These are phyloP conservation scores for Brachionus rotundiformis DNA, from an alignment of 1,140 invertebrate species.

Conservation along the genomic window DNA sequence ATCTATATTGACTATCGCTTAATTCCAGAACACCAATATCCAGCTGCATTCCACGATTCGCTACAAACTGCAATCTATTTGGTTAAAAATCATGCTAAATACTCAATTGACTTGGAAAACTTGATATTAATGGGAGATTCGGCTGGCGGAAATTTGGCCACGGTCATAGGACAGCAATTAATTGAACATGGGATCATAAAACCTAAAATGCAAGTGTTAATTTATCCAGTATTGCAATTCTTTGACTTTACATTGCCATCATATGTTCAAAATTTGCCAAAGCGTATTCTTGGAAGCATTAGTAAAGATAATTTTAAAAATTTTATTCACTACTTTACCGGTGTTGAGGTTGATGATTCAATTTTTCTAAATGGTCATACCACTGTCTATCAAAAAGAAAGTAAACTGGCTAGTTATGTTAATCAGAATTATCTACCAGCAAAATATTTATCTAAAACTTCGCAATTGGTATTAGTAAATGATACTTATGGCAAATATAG, in stretches of 20 bases:
- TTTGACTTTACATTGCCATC: conserved; percentile 52
- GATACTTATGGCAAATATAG: conserved; percentile 10
- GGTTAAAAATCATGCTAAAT: conserved; percentile 44
- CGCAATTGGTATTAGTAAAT: neutral
- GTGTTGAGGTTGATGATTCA: conserved; percentile 7
- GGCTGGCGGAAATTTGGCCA: conserved; percentile 50
- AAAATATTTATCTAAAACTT: neutral
- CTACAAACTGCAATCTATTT: conserved; percentile 21
- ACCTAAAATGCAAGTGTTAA: conserved; percentile 12
- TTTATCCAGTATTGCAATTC: conserved; percentile 50
- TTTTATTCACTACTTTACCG: conserved; percentile 39
- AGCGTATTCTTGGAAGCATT: conserved; percentile 31
- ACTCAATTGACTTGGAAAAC: conserved; percentile 11
- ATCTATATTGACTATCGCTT: conserved; percentile 41
- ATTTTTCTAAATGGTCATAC: conserved; percentile 45
- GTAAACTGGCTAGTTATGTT: conserved; percentile 4
- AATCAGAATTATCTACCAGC: neutral
- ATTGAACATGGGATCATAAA: neutral
- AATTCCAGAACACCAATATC: conserved; percentile 23
- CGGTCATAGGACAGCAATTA: neutral
- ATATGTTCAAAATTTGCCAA: conserved; percentile 23
- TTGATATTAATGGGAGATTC: conserved; percentile 45
- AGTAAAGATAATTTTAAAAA: conserved; percentile 39
- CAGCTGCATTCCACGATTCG: conserved; percentile 20
- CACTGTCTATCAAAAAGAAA: conserved; percentile 4